Base-by-base conservation (phyloP, 2,888 invertebrate genomes). In the Hemistola chrysoprasaria region DNA sequence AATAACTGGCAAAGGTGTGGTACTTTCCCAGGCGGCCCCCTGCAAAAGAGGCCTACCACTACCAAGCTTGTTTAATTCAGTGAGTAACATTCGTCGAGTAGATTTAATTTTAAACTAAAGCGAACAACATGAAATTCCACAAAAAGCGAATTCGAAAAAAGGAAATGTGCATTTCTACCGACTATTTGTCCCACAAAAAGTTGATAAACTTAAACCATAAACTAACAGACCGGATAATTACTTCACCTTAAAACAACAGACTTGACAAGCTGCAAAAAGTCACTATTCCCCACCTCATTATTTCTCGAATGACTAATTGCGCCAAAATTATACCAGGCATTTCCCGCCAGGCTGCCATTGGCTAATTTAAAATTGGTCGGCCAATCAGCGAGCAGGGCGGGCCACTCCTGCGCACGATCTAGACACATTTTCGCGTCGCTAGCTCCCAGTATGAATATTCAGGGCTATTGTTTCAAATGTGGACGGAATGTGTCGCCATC, bases 251-350 rank as follows among this genome's bases (percentile, higher is more conserved):
- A 53, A 52, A 64, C 65, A 63, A 67, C 62, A 56, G 46, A 35
- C 44, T 49, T 46, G 45, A 50, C 44, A 57, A 50, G 16, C 22
- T 47, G 44, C 49, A 54, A 53, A 64, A 61, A 49, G 43, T 34
- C 29, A 25, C 39, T 43, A 50, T 27, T 45, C 34, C 25, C 57
- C 62, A 65, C 62, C 62, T 71, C 48, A 65, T 76, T 70, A 73
- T 70, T 57, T 56, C 51, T 71, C 69, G 80, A 84, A 81, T 86
- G 86, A 85, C 86, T 86, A 86, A 87, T 87, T 86, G 83, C 83
- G 82, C 84, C 84, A 79, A 86, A 87, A 83, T 83, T 83, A 84
- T 76, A 80, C 79, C 56, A 56, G 51, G 49, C 61, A 56, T 68
- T 73, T 72, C 62, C 70, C 65, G 71, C 65, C 61, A 53, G 50